phyloP scores from a whole-genome alignment of 2,888 invertebrate genomes.

The Ormyrus rosae region DNA sequence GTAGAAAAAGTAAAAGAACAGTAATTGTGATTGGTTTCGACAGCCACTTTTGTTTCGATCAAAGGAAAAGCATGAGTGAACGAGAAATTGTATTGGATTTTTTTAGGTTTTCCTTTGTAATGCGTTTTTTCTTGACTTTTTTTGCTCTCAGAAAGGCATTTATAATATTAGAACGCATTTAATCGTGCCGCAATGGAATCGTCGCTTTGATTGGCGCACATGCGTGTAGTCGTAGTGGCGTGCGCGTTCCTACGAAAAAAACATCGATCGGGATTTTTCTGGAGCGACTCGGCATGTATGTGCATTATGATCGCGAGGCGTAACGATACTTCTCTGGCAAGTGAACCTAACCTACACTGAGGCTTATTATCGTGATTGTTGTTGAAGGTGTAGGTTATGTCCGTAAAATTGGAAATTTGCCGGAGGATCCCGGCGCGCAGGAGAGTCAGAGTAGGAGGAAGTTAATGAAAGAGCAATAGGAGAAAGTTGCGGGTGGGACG shows the following conservation, averaged over 20 bases:
- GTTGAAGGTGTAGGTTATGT: constrained; percentile 43
- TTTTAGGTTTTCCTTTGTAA: constrained; percentile 28
- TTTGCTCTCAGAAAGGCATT: constrained; percentile 2
- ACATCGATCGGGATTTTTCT: constrained; percentile 22
- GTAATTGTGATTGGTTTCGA: not conserved
- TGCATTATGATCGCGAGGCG: constrained; percentile 6
- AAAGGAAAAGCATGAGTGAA: not conserved
- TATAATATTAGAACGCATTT: constrained; percentile 2
- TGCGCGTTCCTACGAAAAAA: constrained; percentile 13
- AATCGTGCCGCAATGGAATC: constrained; percentile 20
- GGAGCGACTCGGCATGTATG: not conserved
- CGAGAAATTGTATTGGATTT: not conserved
- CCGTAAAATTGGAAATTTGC: constrained; percentile 18
- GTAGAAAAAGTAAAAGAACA: not conserved
- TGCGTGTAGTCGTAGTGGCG: not conserved
- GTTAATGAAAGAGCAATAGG: not conserved
- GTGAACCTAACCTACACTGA: constrained; percentile 39
- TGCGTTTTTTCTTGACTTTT: constrained; percentile 17
- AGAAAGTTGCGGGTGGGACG: constrained; percentile 21
- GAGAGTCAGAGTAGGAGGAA: not conserved
- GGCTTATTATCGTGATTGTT: constrained; percentile 4
- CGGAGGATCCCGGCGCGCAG: not conserved
- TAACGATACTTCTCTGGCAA: constrained; percentile 32
- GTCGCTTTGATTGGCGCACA: constrained; percentile 4
- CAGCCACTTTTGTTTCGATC: not conserved